Base-by-base conservation (phyloP, 2,797 vertebrate genomes). In the Pseudopleuronectes americanus region DNA sequence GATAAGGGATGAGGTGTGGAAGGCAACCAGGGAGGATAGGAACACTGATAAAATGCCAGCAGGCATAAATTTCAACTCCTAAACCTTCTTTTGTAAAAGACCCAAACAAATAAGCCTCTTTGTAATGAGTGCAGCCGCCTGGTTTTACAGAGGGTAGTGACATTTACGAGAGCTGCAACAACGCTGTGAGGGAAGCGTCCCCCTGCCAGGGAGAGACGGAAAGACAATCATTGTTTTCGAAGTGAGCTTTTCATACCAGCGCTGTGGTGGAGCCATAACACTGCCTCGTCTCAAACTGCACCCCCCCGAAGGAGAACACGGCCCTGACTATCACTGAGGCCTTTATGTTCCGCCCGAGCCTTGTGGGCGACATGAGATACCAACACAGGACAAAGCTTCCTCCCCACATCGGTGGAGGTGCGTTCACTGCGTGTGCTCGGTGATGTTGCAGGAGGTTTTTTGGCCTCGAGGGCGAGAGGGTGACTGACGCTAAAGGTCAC, bases 321-420 rank as follows among this genome's bases (percentile, higher is more conserved):
- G 21, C 49, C 47, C 66, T 28, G 17, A 58, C 12, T 55, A 81
- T 67, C 76, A 70, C 66, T 53, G 24, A 13, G 31, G 72, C 56
- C 71, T 86, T 87, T 76, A 87, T 83, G 80, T 77, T 72, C 71
- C 62, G 68, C 76, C 76, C 77, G 76, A 81, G 77, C 74, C 78
- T 64, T 68, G 74, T 83, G 71, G 79, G 80, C 64, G 83, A 87
- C 80, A 90, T 68, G 9, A 78, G 82, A 86, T 81, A 82, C 83
- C 3, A 63, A 72, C 59, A 33, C 53, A n/a, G 81, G 52, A 86
- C 78, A 85, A 83, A 86, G 74, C 41, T 45, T 49, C 41, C 61
- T 59, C 54, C 53, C 41, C 16, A 31, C 19, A 52, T 41, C 64
- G 16, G 55, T 24, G 9, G 68, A 65, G 51, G 80, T 77, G 76